Evolutionary conservation across 2,797 vertebrate genomes (phyloP).

Genomic region (Squalus acanthias): DNA sequence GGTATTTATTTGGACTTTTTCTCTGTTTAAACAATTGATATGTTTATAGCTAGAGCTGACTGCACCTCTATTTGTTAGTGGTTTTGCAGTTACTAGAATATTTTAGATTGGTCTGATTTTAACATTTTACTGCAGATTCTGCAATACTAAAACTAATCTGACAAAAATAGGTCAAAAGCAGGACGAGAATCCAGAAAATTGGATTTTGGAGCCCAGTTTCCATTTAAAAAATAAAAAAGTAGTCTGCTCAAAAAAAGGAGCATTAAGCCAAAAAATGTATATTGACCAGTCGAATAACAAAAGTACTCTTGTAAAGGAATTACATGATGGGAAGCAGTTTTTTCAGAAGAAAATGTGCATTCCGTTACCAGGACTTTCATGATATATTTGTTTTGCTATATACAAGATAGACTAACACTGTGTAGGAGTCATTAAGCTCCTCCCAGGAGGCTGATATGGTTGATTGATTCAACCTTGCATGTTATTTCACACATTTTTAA

Average conservation of each 20-base stretch:
- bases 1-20: background rate
- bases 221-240: no score
- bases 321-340: background rate
- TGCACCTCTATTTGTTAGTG: background rate
- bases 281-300: background rate
- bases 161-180: background rate
- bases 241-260: no score
- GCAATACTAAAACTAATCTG: background rate
- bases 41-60: background rate
- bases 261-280: no score
- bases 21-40: background rate
- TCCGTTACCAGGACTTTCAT: background rate
- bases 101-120: background rate
- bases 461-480: background rate
- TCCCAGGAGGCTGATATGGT: background rate
- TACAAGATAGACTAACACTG: background rate
- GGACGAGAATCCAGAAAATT: background rate
- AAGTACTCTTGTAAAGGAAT: background rate
- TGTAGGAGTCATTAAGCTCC: background rate
- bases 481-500: background rate
- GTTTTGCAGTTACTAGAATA: background rate
- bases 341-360: background rate
- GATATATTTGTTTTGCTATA: background rate
- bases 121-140: background rate
- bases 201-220: no score